These are phyloP conservation scores for Aurelia aurita complex sp. Pacific DNA, from an alignment of 30 jellyfish, hydroid and myxozoan species.

Conservation along the genomic window DNA sequence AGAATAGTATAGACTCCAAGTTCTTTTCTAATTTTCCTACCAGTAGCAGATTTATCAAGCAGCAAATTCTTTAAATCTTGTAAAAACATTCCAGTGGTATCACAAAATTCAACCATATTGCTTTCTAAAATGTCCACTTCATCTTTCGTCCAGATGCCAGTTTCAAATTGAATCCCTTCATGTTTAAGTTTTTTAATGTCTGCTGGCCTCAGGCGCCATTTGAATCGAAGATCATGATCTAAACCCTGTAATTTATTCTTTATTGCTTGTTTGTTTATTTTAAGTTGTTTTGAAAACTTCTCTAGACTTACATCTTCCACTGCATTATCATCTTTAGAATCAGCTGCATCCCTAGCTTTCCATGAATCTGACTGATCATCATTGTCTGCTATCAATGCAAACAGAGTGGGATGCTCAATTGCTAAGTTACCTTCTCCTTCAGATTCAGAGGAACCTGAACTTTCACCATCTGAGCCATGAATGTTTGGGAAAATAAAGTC, in stretches of 20 bases:
- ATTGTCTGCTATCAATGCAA: no score
- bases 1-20: conserved; percentile 26
- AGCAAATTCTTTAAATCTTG: conserved; percentile 20
- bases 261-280: background rate
- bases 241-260: background rate
- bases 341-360: no score
- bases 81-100: background rate
- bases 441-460: no score
- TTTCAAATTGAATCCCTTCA: conserved; percentile 28
- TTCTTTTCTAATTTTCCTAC: conserved; percentile 2
- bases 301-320: no score
- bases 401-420: no score
- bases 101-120: conserved; percentile 1
- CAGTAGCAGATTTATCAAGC: background rate
- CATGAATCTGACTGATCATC: no score
- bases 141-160: conserved; percentile 46
- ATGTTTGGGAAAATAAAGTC: no score
- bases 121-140: conserved; percentile 22
- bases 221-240: background rate
- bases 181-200: conserved; percentile 20
- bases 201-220: conserved; percentile 16
- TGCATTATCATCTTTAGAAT: no score
- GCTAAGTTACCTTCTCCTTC: no score
- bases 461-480: no score
- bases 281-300: background rate